A percentile compares a stretch with the other conserved stretches of the same genome.
Evolutionary conservation across 1,140 invertebrate genomes (phyloP).

Genomic region (Brachionus manjavacas): DNA sequence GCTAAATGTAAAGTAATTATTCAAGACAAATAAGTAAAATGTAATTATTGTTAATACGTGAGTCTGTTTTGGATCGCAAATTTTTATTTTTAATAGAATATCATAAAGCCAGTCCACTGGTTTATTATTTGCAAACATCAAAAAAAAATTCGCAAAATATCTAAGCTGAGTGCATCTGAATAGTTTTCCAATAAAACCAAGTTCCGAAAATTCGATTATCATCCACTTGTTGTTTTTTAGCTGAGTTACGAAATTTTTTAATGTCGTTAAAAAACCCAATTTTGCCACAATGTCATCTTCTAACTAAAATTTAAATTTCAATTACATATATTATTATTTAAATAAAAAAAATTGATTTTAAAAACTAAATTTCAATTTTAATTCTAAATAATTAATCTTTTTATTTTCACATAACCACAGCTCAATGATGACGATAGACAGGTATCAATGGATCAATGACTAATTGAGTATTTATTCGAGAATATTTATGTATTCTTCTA

Average conservation of each 20-base stretch:
- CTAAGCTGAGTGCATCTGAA: slow-evolving; percentile 82
- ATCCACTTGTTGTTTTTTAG: slow-evolving; percentile 80
- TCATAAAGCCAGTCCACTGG: slow-evolving; percentile 93
- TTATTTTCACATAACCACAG: no score
- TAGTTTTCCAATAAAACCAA: slow-evolving; percentile 69
- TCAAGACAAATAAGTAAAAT: no score
- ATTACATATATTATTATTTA: no score
- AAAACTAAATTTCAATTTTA: no score
- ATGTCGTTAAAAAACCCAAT: slow-evolving; percentile 71
- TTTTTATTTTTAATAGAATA: slow-evolving; percentile 64
- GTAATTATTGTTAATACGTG: slow-evolving; percentile 45
- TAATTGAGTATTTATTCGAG: no score
- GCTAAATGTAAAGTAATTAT: slow-evolving; percentile 59
- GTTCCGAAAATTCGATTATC: slow-evolving; percentile 84
- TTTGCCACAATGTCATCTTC: slow-evolving; percentile 93
- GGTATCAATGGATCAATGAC: no score
- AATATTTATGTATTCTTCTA: no score
- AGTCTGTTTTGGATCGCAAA: slow-evolving; percentile 65
- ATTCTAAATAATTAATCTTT: no score
- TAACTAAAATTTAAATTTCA: slow-evolving; percentile 60
- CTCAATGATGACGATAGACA: no score
- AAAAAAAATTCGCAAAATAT: slow-evolving; percentile 83
- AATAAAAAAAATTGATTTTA: no score
- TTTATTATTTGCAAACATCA: slow-evolving; percentile 91
- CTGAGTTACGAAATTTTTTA: slow-evolving; percentile 77